Percentiles rank a stretch among this genome's conserved stretches.
phyloP scores from a whole-genome alignment of 2,113 vertebrate species.

The Callithrix jacchus region DNA sequence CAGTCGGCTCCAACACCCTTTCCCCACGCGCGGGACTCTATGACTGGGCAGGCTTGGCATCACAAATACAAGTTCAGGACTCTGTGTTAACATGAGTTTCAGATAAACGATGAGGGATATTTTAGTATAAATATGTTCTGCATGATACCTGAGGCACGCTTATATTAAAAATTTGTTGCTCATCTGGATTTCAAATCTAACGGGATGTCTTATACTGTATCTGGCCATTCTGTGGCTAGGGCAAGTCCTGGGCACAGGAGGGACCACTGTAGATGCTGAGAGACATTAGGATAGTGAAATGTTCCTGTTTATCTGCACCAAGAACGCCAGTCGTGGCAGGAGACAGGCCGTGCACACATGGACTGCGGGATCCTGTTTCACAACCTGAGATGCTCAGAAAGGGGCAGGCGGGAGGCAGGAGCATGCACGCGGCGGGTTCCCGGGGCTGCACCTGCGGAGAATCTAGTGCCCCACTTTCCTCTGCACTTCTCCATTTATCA shows the following conservation, averaged over 20 bases:
- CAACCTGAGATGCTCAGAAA: background rate
- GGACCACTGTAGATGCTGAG: background rate
- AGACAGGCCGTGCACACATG: accelerated
- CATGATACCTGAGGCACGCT: background rate
- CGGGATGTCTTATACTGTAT: background rate
- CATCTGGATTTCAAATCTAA: background rate
- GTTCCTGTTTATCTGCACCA: accelerated
- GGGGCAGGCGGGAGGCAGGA: no score
- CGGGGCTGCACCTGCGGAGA: background rate
- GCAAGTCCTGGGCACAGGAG: no score
- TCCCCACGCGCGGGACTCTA: background rate
- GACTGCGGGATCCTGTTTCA: accelerated
- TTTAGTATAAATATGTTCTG: background rate
- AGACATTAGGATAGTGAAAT: background rate
- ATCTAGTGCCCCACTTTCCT: constrained; percentile 24
- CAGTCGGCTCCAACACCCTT: background rate
- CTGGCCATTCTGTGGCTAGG: background rate
- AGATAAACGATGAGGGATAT: no score
- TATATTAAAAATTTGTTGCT: background rate
- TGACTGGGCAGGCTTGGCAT: background rate
- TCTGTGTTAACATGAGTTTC: background rate
- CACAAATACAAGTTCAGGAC: background rate
- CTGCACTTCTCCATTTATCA: constrained; percentile 67
- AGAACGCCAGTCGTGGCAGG: accelerated
- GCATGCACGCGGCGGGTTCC: background rate